Conservation (phyloP, 2,113 vertebrate species). For the Serranochromis macrocephalus region DNA sequence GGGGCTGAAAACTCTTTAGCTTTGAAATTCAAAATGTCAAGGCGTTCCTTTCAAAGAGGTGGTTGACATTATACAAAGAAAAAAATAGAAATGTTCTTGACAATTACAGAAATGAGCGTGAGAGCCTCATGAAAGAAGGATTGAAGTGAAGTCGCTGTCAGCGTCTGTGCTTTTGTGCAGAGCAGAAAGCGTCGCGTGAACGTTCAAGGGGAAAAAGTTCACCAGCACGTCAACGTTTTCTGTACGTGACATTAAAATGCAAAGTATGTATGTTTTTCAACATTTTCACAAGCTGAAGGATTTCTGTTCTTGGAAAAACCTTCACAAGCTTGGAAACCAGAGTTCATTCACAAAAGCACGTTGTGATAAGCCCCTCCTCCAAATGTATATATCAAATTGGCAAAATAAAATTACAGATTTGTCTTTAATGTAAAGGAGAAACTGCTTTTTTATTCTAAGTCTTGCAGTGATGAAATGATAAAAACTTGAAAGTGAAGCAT, state of each 20-base stretch:
- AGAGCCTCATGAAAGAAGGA: not conserved
- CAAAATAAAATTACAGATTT: not conserved
- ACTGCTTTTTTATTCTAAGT: not conserved
- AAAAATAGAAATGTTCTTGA: not conserved
- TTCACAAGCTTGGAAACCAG: not conserved
- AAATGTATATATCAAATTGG: accelerated
- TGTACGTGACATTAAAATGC: not conserved
- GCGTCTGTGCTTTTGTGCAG: accelerated
- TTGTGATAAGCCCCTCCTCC: not conserved
- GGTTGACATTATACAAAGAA: not conserved
- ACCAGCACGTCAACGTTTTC: not conserved
- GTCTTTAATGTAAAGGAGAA: not conserved
- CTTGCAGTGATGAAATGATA: not conserved
- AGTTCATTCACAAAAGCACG: not conserved
- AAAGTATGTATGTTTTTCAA: not conserved
- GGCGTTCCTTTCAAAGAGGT: not conserved
- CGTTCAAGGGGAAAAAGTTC: not conserved
- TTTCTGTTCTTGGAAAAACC: not conserved
- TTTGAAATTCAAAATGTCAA: not conserved
- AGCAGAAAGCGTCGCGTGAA: not conserved
- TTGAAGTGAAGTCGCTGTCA: not conserved
- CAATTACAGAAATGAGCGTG: not conserved
- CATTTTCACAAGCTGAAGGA: not conserved
- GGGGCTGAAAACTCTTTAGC: not conserved
- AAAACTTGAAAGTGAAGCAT: not conserved